Evolutionary conservation across 2,797 vertebrate species (phyloP).

Genomic region (Lagocephalus sceleratus): DNA sequence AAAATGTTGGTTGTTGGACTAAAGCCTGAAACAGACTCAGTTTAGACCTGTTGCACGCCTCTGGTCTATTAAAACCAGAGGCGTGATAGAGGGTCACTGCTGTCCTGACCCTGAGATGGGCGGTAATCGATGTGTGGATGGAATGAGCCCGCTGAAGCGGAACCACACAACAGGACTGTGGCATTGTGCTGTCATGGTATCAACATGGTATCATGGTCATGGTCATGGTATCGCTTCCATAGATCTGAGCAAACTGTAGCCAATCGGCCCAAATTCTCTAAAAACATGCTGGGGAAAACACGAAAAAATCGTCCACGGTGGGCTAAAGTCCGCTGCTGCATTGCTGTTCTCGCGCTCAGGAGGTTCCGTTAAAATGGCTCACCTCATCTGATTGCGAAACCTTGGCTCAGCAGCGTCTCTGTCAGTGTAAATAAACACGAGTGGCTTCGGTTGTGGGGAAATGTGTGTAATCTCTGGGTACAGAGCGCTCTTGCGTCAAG

Average conservation of each 20-base stretch:
- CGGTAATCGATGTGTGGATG: not conserved
- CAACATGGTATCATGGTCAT: too few relatives aligned
- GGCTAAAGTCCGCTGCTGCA: too few relatives aligned
- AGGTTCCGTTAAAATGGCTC: too few relatives aligned
- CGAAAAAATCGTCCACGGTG: too few relatives aligned
- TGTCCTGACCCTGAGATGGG: not conserved
- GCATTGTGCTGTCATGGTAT: not conserved
- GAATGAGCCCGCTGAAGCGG: not conserved
- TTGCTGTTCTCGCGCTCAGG: too few relatives aligned
- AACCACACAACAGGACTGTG: not conserved
- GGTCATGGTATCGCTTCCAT: too few relatives aligned
- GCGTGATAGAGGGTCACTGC: not conserved
- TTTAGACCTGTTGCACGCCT: not conserved
- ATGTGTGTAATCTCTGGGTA: not conserved
- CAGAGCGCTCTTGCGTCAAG: not conserved
- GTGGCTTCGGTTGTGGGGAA: not conserved
- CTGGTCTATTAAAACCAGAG: not conserved
- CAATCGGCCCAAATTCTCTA: too few relatives aligned
- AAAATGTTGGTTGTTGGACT: too few relatives aligned
- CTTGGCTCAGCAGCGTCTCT: too few relatives aligned
- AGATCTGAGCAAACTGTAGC: too few relatives aligned
- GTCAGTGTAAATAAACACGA: not conserved
- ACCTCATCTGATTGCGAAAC: too few relatives aligned
- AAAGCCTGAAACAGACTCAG: not conserved
- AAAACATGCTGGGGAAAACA: too few relatives aligned